Conservation (phyloP, 1,140 invertebrate genomes). For the Bombus vancouverensis region DNA sequence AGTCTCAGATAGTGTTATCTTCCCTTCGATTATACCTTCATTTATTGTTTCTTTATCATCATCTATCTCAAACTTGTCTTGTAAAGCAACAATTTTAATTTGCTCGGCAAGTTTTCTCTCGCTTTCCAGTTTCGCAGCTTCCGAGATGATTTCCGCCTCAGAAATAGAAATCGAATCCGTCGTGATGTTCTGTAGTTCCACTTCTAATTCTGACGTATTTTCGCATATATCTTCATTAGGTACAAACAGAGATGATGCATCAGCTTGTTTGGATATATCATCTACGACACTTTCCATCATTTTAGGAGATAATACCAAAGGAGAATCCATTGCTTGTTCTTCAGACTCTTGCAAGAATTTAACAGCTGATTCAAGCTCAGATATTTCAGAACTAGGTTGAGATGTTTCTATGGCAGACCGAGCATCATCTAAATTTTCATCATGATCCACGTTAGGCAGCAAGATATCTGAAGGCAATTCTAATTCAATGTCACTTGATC, state of each 20-base stretch:
- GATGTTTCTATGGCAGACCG: slow-evolving; percentile 50
- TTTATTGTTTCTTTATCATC: not conserved
- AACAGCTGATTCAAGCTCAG: slow-evolving; percentile 78
- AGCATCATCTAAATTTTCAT: slow-evolving; percentile 49
- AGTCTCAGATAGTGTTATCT: slow-evolving; percentile 7
- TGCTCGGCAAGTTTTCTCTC: slow-evolving; percentile 70
- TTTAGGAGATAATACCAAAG: slow-evolving; percentile 65
- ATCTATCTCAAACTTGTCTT: not conserved
- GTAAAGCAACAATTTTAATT: slow-evolving; percentile 29
- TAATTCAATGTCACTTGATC: slow-evolving; percentile 25
- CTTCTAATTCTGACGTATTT: slow-evolving; percentile 64
- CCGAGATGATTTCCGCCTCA: slow-evolving; percentile 80
- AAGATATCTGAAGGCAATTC: slow-evolving; percentile 48
- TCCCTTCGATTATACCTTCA: not conserved
- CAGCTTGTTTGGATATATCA: slow-evolving; percentile 57
- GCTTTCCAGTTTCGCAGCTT: slow-evolving; percentile 79
- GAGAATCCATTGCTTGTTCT: slow-evolving; percentile 73
- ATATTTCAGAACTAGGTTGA: slow-evolving; percentile 70
- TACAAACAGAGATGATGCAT: slow-evolving; percentile 65
- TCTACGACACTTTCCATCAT: slow-evolving; percentile 62
- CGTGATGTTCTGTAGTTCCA: slow-evolving; percentile 63
- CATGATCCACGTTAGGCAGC: slow-evolving; percentile 5
- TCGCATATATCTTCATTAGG: slow-evolving; percentile 61
- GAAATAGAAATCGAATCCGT: slow-evolving; percentile 79
- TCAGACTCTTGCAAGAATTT: slow-evolving; percentile 80